Conservation (phyloP, 1,140 invertebrate genomes). For the Panagrolaimus sp. region DNA sequence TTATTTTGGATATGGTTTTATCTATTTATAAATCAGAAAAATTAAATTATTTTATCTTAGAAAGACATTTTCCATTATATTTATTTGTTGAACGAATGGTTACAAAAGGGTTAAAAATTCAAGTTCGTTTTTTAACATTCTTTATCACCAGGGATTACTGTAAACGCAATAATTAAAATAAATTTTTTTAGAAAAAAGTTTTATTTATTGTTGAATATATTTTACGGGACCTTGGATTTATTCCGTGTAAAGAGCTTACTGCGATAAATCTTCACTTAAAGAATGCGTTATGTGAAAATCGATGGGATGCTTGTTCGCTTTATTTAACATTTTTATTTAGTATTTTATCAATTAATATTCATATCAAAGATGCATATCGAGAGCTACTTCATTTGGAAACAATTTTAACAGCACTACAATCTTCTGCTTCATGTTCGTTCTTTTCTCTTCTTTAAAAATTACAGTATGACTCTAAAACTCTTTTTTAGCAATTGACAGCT, state of each 20-base stretch:
- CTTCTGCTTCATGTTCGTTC: conserved; percentile 38
- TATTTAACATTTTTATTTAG: conserved; percentile 66
- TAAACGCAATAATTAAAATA: conserved; percentile 22
- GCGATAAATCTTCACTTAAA: conserved; percentile 86
- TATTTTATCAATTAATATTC: conserved; percentile 70
- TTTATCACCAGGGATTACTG: neutral
- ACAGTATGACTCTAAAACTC: too few relatives aligned
- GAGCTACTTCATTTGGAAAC: conserved; percentile 96
- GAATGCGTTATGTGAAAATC: conserved; percentile 61
- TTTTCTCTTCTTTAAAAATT: neutral
- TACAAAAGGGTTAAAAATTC: conserved; percentile 78
- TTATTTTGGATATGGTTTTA: conserved; percentile 87
- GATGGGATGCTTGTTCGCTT: conserved; percentile 19
- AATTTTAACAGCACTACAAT: conserved; percentile 62
- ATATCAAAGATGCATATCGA: conserved; percentile 94
- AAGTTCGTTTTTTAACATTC: conserved; percentile 61
- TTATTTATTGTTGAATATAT: conserved; percentile 91
- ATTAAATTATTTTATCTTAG: conserved; percentile 96
- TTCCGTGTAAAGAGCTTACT: conserved; percentile 96
- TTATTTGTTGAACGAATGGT: conserved; percentile 93
- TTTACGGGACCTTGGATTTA: conserved; percentile 92
- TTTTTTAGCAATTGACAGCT: conserved; percentile 12
- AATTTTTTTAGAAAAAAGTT: conserved; percentile 72
- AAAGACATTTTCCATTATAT: conserved; percentile 85
- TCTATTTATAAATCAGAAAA: conserved; percentile 94